phyloP scores from a whole-genome alignment of 2,888 invertebrate species.

The Leptopilina syphax region DNA sequence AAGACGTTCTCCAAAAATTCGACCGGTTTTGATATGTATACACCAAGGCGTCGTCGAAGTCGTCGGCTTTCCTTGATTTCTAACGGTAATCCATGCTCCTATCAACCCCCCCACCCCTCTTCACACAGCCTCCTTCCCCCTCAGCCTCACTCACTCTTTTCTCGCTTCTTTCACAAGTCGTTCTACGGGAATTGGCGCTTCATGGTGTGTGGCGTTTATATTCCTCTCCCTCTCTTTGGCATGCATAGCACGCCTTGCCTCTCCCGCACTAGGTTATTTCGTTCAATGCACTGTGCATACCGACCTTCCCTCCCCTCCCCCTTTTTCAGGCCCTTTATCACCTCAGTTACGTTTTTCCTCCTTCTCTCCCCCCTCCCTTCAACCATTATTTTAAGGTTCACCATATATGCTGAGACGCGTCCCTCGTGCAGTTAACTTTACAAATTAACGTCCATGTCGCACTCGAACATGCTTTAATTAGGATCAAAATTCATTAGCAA shows the following conservation, averaged over 20 bases:
- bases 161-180: conserved; percentile 10
- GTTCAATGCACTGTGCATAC: conserved; percentile 38
- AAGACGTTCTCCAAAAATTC: conserved; percentile 39
- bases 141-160: neutral
- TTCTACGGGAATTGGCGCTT: conserved; percentile 7
- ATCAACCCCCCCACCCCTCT: neutral
- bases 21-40: conserved; percentile 23
- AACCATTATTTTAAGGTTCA: neutral
- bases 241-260: conserved; percentile 14
- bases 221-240: conserved; percentile 19
- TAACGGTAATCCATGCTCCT: conserved; percentile 30
- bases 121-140: neutral
- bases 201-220: conserved; percentile 18
- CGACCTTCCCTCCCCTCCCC: neutral
- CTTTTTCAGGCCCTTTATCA: neutral
- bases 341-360: neutral
- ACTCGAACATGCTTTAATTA: conserved; percentile 36
- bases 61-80: conserved; percentile 19
- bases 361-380: neutral
- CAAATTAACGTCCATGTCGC: conserved; percentile 37
- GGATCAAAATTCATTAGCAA: conserved; percentile 40
- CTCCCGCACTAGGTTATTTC: conserved; percentile 30
- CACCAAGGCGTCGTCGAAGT: conserved; percentile 1
- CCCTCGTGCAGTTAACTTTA: conserved; percentile 30
- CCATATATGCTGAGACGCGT: conserved; percentile 10